Evolutionary conservation across 2,888 invertebrate species (phyloP), one percentile per base, ranked within the genome.

Genomic region (Cantharis nigra): DNA sequence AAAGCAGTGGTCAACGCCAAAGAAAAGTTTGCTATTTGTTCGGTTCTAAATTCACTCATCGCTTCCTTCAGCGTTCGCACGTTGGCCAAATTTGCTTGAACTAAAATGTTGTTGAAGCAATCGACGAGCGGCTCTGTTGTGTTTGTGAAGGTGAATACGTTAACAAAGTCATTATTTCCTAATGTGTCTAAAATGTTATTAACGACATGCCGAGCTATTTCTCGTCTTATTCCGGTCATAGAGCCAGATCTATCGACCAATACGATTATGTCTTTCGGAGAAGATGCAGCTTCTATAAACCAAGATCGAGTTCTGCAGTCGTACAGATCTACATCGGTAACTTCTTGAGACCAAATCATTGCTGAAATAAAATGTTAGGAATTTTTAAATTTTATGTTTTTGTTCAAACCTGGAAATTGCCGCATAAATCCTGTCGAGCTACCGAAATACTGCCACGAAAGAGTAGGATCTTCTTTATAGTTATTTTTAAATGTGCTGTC

Each of bases 391-490:
- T 16, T 26, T 26, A 26, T 1, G 2, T 3, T 26, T 10, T 62
- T n/a, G 33, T 16, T 62, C 63, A n/a, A 30, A 95, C 96, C 96
- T 84, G 99, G 99, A 90, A 95, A 99, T 87, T 98, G 97, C 83
- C 99, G 92, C 93, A 99, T 97, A 88, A 99, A 98, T 63, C 99
- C 99, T 16, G 96, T 95, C 49, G 98, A 94, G 88, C 98, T 98
- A 80, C 99, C 98, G 89, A 99, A 99, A 88, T 97, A 98, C 90
- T 99, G 99, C 97, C 98, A 99, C 4, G 96, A 96, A 64, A 98
- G 90, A 3, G 96, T 94, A 14, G 96, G 96, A 88, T 97, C 96
- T 77, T 92, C 92, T 86, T 94, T 93, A 86, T 95, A 95, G 89
- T 98, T 98, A 85, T 94, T 93, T 82, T 93, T 92, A 89, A 98